A percentile compares a stretch with the other conserved stretches of the same genome.
phyloP scores from a whole-genome alignment of 1,140 invertebrate genomes.

The Drosophila mojavensis region DNA sequence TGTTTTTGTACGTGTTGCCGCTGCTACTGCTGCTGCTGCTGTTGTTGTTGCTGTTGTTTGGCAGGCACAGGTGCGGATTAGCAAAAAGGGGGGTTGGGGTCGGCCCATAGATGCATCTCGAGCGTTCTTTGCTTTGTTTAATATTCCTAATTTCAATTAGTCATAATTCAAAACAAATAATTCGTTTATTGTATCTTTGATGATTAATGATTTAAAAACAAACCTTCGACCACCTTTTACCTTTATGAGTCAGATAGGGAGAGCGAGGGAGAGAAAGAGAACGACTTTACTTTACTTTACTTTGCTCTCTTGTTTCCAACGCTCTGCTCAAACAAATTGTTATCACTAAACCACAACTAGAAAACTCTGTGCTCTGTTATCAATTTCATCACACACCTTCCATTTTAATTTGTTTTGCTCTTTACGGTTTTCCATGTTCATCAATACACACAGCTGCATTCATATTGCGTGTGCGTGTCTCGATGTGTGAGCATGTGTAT shows the following conservation, averaged over 20 bases:
- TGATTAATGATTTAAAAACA: conserved; percentile 62
- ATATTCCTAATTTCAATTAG: conserved; percentile 21
- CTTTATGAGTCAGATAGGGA: conserved; percentile 58
- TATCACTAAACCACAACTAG: conserved; percentile 33
- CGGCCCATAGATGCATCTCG: background rate
- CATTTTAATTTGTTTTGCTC: conserved; percentile 38
- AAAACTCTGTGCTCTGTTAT: conserved; percentile 32
- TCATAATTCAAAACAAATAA: conserved; percentile 35
- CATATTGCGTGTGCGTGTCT: background rate
- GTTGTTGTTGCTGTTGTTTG: conserved; percentile 1
- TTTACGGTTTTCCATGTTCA: conserved; percentile 35
- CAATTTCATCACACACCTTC: conserved; percentile 50
- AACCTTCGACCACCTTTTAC: conserved; percentile 41
- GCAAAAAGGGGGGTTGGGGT: background rate
- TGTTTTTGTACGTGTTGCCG: too few species aligned
- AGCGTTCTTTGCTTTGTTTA: background rate
- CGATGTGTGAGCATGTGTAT: background rate
- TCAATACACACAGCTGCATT: conserved; percentile 22
- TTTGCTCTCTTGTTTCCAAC: conserved; percentile 8
- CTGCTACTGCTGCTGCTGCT: conserved; percentile 2
- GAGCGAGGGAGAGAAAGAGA: background rate
- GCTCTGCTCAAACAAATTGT: conserved; percentile 49
- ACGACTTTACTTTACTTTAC: too few species aligned
- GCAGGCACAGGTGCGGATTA: conserved; percentile 45
- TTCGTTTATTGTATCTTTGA: conserved; percentile 38